Base-by-base conservation (phyloP, 1,140 invertebrate species). In the Brachionus plicatilis region DNA sequence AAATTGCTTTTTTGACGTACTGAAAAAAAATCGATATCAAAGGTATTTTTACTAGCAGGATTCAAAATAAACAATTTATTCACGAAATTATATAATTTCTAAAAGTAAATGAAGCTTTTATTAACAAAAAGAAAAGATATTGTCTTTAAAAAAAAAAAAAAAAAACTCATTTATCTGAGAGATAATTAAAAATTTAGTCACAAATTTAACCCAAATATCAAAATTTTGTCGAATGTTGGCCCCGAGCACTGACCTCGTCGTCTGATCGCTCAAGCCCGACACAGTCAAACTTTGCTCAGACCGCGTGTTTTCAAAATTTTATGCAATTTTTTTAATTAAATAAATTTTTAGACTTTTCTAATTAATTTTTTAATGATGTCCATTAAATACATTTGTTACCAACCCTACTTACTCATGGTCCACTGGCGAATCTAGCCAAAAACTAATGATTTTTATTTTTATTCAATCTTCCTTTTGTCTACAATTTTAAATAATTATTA, bases 11-110 rank as follows among this genome's bases (percentile, higher is more conserved):
- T 60, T 60, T 20, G 17, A 9, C 53, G 5, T 11, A 60, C 8
- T 8, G 53, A 60, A 33, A 66, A 66, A 68, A 68, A 68, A 68
- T 68, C 66, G 66, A 68, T 68, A 68, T 68, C n/a, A n/a, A 17
- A 33, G 27, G 33, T 33, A 68, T 33, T 14, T 37, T 37, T 7
- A 37, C 7, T 37, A 37, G 5, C 33, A 37, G 33, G n/a, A 53
- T 53, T 53, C 47, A 53, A 53, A n/a, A 53, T 24, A 24, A 53
- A n/a, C 29, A 5, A 37, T 37, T 37, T 37, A 7, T 37, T 37
- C 7, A 37, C 33, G 11, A 66, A 66, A 66, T 66, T 66, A 66
- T 66, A 66, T 66, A 33, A 68, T 33, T 68, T 68, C 8, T n/a
- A 37, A 37, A 37, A 37, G 33, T 7, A 68, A 68, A 68, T 27